A percentile compares a stretch with the other conserved stretches of the same genome.
These are phyloP conservation scores for Agrilus cyanescens DNA, from an alignment of 2,888 invertebrate genomes.

Conservation along the genomic window DNA sequence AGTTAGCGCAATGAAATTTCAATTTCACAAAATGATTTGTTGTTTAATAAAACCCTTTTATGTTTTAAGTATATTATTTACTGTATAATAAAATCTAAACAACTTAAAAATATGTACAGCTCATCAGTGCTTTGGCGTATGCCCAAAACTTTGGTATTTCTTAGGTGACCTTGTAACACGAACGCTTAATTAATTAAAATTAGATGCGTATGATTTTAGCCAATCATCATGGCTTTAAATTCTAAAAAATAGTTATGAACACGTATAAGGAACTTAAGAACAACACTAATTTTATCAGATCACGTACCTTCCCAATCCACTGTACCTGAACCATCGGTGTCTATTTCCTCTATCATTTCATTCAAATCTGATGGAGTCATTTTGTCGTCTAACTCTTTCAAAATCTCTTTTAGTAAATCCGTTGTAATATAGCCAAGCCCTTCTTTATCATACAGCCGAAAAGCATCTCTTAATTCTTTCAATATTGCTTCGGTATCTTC, in stretches of 20 bases:
- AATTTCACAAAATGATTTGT: too few relatives aligned
- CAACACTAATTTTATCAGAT: constrained; percentile 3
- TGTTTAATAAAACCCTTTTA: too few relatives aligned
- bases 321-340: constrained; percentile 90
- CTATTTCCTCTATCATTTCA: constrained; percentile 92
- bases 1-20: too few relatives aligned
- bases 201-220: constrained; percentile 33
- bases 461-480: constrained; percentile 86
- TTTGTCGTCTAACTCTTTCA: constrained; percentile 85
- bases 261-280: constrained; percentile 1
- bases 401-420: constrained; percentile 76
- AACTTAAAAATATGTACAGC: too few relatives aligned
- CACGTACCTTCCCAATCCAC: constrained; percentile 89
- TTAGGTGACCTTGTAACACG: too few relatives aligned
- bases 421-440: constrained; percentile 85
- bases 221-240: constrained; percentile 90
- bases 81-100: too few relatives aligned
- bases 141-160: too few relatives aligned
- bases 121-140: too few relatives aligned
- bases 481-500: constrained; percentile 83
- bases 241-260: constrained; percentile 47
- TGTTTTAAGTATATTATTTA: too few relatives aligned
- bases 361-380: constrained; percentile 78
- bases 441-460: constrained; percentile 91
- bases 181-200: background rate